These are phyloP conservation scores for Psilanteris sp. DNA, from an alignment of 1,140 invertebrate genomes.

Conservation along the genomic window DNA sequence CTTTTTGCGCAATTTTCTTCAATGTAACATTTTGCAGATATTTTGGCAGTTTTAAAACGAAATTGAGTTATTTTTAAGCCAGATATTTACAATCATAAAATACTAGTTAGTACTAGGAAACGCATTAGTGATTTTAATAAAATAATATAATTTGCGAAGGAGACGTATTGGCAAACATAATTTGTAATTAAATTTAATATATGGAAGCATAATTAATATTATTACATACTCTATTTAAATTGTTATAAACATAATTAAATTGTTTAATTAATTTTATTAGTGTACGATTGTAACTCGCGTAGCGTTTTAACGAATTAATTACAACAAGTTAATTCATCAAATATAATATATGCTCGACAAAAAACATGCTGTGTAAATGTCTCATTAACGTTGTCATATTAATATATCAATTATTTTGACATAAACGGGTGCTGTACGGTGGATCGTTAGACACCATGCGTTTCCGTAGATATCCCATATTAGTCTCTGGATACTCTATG, in stretches of 20 bases:
- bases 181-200: no score
- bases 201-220: constrained; percentile 11
- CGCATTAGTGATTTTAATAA: no score
- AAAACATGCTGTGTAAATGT: constrained; percentile 15
- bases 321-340: no score
- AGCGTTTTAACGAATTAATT: no score
- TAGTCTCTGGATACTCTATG: constrained; percentile 51
- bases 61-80: no score
- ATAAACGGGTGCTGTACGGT: constrained; percentile 23
- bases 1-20: background rate
- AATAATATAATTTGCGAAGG: no score
- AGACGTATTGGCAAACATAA: no score
- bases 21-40: no score
- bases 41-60: no score
- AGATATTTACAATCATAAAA: no score
- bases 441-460: constrained; percentile 43
- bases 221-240: constrained; percentile 8
- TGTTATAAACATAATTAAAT: constrained; percentile 15
- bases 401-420: constrained; percentile 59
- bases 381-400: constrained; percentile 26
- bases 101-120: no score
- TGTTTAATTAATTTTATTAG: constrained; percentile 34
- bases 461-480: constrained; percentile 54
- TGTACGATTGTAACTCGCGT: background rate
- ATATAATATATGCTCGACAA: background rate